These are phyloP conservation scores for Eupithecia abbreviata DNA, from an alignment of 2,888 invertebrate species.

Conservation along the genomic window DNA sequence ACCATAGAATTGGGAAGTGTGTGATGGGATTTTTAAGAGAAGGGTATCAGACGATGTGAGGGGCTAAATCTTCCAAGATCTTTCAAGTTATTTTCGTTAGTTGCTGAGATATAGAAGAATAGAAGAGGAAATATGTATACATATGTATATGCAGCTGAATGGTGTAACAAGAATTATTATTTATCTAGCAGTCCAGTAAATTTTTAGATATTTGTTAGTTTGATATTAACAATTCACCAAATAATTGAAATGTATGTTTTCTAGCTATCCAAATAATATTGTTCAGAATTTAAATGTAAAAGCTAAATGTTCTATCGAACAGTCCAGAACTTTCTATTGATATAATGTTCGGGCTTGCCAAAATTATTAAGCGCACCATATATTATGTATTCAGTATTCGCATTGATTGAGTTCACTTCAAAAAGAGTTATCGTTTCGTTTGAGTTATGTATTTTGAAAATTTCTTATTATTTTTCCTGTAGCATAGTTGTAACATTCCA, in stretches of 20 bases:
- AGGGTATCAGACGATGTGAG: too few species aligned
- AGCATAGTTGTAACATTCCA: too few species aligned
- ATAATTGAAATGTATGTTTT: background rate
- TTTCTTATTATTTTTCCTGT: background rate
- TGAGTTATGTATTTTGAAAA: constrained; percentile 24
- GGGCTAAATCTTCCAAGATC: too few species aligned
- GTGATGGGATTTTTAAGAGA: too few species aligned
- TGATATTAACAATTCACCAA: background rate
- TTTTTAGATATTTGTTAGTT: background rate
- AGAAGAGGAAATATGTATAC: too few species aligned
- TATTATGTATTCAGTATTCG: constrained; percentile 24
- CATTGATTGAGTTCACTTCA: constrained; percentile 10
- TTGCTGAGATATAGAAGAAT: too few species aligned
- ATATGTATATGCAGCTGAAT: too few species aligned
- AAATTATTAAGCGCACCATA: constrained; percentile 29
- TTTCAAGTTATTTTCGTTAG: too few species aligned
- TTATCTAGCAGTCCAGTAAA: background rate
- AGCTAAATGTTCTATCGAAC: background rate
- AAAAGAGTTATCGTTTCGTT: constrained; percentile 19
- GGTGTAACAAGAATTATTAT: background rate
- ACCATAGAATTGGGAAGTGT: too few species aligned
- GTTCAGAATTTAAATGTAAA: background rate
- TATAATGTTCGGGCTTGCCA: constrained; percentile 10
- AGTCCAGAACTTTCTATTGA: constrained; percentile 14
- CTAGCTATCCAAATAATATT: background rate